Percentiles rank a stretch among this genome's conserved stretches.
Evolutionary conservation across 2,797 vertebrate genomes (phyloP).

Genomic region (Hippopotamyrus pictus): DNA sequence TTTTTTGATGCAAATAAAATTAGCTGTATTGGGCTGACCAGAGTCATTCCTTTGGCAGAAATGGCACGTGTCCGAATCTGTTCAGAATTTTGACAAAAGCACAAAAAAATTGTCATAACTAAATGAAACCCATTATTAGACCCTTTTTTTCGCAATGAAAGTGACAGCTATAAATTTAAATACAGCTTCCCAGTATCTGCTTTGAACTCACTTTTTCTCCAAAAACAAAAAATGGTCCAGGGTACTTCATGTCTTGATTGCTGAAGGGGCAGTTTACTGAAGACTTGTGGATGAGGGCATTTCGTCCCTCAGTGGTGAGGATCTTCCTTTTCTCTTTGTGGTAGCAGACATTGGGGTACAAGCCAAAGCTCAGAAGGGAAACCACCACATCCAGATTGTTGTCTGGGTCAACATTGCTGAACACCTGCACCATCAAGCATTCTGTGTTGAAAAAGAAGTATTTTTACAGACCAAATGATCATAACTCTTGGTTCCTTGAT

Average conservation of each 20-base stretch:
- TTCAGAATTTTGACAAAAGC: not conserved
- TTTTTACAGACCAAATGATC: not conserved
- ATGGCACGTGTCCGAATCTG: constrained; percentile 77
- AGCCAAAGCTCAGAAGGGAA: constrained; percentile 84
- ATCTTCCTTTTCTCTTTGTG: constrained; percentile 97
- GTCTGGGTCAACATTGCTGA: constrained; percentile 83
- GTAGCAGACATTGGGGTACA: constrained; percentile 91
- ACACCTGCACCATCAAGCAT: constrained; percentile 78
- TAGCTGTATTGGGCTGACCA: constrained; percentile 88
- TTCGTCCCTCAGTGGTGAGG: constrained; percentile 89
- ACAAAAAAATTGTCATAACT: not conserved
- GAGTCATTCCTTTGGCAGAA: constrained; percentile 91
- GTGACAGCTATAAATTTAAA: not conserved
- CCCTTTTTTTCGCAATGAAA: not conserved
- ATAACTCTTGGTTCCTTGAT: not conserved
- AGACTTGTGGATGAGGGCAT: constrained; percentile 92
- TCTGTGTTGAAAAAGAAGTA: constrained; percentile 55
- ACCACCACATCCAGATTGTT: constrained; percentile 91
- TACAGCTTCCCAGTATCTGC: not conserved
- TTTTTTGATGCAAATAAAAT: constrained; percentile 90
- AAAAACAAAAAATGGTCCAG: constrained; percentile 90
- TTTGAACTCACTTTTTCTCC: constrained; percentile 73
- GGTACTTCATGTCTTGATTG: constrained; percentile 85
- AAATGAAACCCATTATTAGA: not conserved
- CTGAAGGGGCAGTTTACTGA: constrained; percentile 96